Evolutionary conservation across 2,113 vertebrate species (phyloP).

Genomic region (Neopipo cinnamomea): DNA sequence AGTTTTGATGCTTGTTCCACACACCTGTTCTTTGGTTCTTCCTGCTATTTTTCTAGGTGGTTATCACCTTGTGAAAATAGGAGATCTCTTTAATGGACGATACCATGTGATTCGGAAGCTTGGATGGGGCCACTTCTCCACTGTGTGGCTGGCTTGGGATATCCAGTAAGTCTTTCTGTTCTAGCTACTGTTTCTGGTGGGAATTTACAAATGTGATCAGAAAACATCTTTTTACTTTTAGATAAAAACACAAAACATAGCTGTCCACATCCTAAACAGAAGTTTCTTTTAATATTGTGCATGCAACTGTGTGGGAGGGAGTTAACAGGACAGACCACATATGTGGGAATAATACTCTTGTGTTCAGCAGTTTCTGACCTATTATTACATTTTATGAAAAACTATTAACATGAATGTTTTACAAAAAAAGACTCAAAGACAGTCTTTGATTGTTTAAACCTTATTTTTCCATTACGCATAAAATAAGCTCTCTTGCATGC

Average conservation of each 20-base stretch:
- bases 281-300: not conserved
- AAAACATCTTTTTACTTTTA: not conserved
- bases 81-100: constrained; percentile 90
- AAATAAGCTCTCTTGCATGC: not conserved
- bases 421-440: not conserved
- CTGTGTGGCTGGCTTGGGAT: constrained; percentile 98
- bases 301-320: not conserved
- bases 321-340: not conserved
- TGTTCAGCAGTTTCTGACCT: not conserved
- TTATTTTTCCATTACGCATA: not conserved
- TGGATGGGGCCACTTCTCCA: constrained; percentile 99
- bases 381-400: not conserved
- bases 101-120: constrained; percentile 97
- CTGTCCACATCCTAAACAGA: not conserved
- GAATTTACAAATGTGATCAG: not conserved
- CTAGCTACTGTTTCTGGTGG: not conserved
- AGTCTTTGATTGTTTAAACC: not conserved
- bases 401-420: not conserved
- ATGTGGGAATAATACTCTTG: not conserved
- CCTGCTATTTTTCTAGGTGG: constrained; percentile 78
- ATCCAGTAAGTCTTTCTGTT: constrained; percentile 84
- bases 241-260: not conserved
- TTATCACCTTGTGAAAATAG: constrained; percentile 96
- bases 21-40: not conserved
- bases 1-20: not conserved